A percentile compares a stretch with the other conserved stretches of the same genome.
phyloP scores from a whole-genome alignment of 2,888 invertebrate species.

The Archips crataeganus region DNA sequence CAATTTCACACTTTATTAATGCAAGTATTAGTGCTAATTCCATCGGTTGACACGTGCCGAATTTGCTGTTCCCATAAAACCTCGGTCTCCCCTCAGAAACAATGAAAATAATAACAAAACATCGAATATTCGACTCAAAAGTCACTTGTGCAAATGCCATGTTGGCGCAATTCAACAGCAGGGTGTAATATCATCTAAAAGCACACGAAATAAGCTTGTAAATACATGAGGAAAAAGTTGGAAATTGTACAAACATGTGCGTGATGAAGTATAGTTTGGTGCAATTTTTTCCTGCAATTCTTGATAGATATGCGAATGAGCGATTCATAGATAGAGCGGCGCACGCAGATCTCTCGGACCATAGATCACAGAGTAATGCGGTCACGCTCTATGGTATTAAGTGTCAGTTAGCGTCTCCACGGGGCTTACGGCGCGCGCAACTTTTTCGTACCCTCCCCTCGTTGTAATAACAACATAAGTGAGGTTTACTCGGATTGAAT shows the following conservation, averaged over 20 bases:
- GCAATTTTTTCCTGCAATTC: constrained; percentile 65
- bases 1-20: constrained; percentile 87
- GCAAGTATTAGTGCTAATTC: constrained; percentile 84
- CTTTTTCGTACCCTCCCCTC: constrained; percentile 79
- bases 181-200: constrained; percentile 12
- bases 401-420: constrained; percentile 84
- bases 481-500: constrained; percentile 85
- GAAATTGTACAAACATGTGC: constrained; percentile 16
- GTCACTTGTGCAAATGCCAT: constrained; percentile 50
- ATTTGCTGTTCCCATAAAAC: constrained; percentile 82
- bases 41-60: constrained; percentile 83
- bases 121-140: constrained; percentile 62
- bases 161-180: constrained; percentile 44
- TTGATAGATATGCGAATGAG: constrained; percentile 64
- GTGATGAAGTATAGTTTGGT: constrained; percentile 4
- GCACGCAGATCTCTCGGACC: constrained; percentile 70
- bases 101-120: constrained; percentile 50
- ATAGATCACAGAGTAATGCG: constrained; percentile 85
- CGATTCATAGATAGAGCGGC: constrained; percentile 75
- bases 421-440: constrained; percentile 75
- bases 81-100: constrained; percentile 58
- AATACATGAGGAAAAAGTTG: constrained; percentile 53
- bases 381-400: constrained; percentile 85
- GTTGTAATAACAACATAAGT: constrained; percentile 81
- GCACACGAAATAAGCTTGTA: constrained; percentile 40